Evolutionary conservation across 2,888 invertebrate species (phyloP).

Genomic region (Lampropteryx suffumata): DNA sequence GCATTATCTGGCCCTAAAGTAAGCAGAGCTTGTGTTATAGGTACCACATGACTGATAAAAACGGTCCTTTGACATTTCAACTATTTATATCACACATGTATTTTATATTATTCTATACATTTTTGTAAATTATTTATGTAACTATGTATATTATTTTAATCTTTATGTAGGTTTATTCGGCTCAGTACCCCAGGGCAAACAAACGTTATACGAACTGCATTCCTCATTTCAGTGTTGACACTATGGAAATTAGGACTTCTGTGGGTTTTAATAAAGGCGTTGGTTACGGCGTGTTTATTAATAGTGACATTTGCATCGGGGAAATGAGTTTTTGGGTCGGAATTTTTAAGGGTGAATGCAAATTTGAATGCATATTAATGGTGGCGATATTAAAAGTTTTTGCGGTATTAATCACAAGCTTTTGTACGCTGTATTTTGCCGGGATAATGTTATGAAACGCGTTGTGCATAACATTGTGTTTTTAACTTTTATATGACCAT

Average conservation of each 20-base stretch:
- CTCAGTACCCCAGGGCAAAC: conserved; percentile 34
- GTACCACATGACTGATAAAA: no score
- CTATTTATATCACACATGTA: no score
- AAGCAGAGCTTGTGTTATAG: no score
- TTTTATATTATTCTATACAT: no score
- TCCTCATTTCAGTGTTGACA: conserved; percentile 65
- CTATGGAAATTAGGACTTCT: conserved; percentile 64
- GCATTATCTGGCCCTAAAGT: no score
- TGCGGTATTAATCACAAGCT: conserved; percentile 10
- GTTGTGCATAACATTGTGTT: no score
- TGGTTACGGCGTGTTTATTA: conserved; percentile 51
- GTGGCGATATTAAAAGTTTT: conserved; percentile 35
- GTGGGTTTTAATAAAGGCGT: conserved; percentile 59
- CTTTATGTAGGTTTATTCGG: background rate
- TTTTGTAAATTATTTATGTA: no score
- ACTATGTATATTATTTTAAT: no score
- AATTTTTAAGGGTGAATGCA: conserved; percentile 25
- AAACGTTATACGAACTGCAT: conserved; percentile 51
- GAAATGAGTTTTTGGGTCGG: conserved; percentile 43
- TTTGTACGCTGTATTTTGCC: background rate
- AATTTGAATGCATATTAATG: conserved; percentile 38
- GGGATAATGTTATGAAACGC: background rate
- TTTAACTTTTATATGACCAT: no score
- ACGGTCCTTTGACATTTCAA: no score
- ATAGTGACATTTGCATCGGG: conserved; percentile 51